A percentile compares a stretch with the other conserved stretches of the same genome.
Conservation (phyloP, 2,797 vertebrate genomes). For the Podargus strigoides region DNA sequence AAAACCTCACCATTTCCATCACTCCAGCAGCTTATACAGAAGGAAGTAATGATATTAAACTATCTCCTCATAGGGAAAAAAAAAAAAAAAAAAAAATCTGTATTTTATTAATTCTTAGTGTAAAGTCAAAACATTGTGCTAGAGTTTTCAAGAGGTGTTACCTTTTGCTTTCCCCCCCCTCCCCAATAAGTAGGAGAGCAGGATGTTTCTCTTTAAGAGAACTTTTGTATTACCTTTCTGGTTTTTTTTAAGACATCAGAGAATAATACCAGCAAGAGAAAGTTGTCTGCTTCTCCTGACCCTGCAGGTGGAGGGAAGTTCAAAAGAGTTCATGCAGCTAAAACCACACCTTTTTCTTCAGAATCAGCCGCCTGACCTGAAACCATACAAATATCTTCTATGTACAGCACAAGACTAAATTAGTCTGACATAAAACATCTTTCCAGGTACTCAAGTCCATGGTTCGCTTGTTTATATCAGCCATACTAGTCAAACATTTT, state of each 20-base stretch:
- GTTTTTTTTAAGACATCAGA: not conserved
- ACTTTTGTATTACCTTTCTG: not conserved
- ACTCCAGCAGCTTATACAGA: not conserved
- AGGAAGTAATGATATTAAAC: not conserved
- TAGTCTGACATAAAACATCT: conserved; percentile 2
- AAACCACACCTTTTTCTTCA: conserved; percentile 12
- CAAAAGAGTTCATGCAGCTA: conserved; percentile 41
- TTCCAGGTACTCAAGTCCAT: not conserved
- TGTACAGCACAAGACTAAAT: not conserved
- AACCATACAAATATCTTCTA: not conserved
- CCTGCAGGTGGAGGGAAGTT: conserved; percentile 41
- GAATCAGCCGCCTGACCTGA: not conserved
- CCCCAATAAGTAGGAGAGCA: not conserved
- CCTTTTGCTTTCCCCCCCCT: not conserved
- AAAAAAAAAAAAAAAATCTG: no score
- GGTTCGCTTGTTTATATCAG: not conserved
- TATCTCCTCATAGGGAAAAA: not conserved
- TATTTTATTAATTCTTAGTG: not conserved
- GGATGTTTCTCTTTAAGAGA: not conserved
- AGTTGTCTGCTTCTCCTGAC: conserved; percentile 6
- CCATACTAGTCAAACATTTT: not conserved
- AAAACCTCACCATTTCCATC: not conserved
- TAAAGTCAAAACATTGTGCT: not conserved
- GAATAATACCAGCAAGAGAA: not conserved
- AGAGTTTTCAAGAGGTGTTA: not conserved